These are phyloP conservation scores for Frankliniella fusca DNA, from an alignment of 2,888 invertebrate genomes.

Conservation along the genomic window DNA sequence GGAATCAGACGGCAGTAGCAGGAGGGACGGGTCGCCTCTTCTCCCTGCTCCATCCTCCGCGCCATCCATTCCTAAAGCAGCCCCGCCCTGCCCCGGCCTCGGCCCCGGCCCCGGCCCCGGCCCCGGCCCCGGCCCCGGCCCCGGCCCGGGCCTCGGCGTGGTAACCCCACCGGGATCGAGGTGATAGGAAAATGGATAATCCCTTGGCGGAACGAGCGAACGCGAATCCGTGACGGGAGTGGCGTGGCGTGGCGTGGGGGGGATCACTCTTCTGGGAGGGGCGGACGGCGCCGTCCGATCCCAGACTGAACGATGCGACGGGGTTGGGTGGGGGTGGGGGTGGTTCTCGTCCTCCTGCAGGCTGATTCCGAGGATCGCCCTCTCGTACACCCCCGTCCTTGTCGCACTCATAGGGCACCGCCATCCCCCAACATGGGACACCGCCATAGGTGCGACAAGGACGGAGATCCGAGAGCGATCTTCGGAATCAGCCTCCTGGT, in stretches of 20 bases:
- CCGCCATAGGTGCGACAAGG: too few species aligned
- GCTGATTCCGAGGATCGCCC: not conserved
- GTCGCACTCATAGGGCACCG: too few species aligned
- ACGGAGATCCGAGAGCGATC: too few species aligned
- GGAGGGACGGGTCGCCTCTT: too few species aligned
- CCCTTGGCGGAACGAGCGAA: not conserved
- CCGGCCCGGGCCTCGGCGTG: not conserved
- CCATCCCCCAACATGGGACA: too few species aligned
- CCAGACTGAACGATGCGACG: not conserved
- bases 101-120: not conserved
- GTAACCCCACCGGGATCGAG: not conserved
- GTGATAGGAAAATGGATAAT: slow-evolving; percentile 25
- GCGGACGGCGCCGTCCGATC: not conserved
- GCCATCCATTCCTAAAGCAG: not conserved
- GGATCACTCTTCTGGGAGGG: not conserved
- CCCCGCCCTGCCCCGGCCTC: not conserved
- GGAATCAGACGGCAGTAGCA: too few species aligned
- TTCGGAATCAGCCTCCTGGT: too few species aligned
- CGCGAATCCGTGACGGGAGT: not conserved
- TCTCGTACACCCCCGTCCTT: too few species aligned
- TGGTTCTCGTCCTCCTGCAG: not conserved
- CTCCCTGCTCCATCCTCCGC: not conserved
- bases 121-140: not conserved
- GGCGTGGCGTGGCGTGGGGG: not conserved
- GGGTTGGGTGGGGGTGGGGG: not conserved